These are phyloP conservation scores for Hypselothyrea guttata DNA, from an alignment of 2,888 invertebrate species.

Conservation along the genomic window DNA sequence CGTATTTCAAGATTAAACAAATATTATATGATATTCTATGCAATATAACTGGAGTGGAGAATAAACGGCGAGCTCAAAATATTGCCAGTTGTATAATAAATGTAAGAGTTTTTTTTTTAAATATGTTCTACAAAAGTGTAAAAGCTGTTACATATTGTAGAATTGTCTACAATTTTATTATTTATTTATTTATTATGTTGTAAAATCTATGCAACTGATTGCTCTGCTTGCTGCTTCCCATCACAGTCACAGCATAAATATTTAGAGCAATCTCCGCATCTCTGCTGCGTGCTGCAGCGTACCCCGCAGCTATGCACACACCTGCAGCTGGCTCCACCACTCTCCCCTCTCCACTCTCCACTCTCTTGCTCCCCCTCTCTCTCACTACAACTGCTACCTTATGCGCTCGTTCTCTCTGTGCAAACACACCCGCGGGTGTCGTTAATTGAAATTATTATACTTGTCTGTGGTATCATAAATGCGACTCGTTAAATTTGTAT, in stretches of 20 bases:
- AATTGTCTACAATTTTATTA: not conserved
- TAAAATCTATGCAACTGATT: too few relatives aligned
- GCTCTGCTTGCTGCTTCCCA: too few relatives aligned
- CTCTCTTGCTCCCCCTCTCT: not conserved
- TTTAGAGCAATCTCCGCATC: not conserved
- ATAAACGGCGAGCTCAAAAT: too few relatives aligned
- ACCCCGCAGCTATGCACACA: not conserved
- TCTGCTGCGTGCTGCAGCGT: not conserved
- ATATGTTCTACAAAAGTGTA: too few relatives aligned
- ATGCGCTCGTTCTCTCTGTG: constrained; percentile 5
- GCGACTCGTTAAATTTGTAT: constrained; percentile 76
- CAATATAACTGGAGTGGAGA: too few relatives aligned
- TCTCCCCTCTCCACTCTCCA: constrained; percentile 6
- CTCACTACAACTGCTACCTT: not conserved
- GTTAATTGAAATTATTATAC: constrained; percentile 77
- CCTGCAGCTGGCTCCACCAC: not conserved
- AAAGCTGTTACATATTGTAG: too few relatives aligned
- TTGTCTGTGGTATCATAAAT: constrained; percentile 76
- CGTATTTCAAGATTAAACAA: too few relatives aligned
- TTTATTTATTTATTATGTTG: too few relatives aligned
- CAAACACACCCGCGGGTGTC: constrained; percentile 74
- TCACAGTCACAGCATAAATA: too few relatives aligned
- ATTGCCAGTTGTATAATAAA: too few relatives aligned
- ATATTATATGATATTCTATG: too few relatives aligned
- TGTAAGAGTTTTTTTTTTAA: too few relatives aligned